Conservation (phyloP, 2,888 invertebrate genomes). For the Ecliptopera silaceata region DNA sequence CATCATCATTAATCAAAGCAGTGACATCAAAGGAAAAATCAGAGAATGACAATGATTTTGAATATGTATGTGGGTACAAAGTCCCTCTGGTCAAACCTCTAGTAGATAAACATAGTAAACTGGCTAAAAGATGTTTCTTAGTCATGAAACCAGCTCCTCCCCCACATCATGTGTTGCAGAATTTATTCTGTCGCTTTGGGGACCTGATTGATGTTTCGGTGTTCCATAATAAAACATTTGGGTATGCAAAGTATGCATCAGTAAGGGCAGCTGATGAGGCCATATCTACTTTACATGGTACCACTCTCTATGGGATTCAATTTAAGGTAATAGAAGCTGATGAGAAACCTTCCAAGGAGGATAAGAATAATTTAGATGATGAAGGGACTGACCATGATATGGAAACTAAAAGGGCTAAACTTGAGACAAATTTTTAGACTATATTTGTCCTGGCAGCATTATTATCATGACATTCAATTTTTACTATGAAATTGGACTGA, state of each 20-base stretch:
- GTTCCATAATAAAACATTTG: conserved; percentile 94
- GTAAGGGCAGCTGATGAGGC: conserved; percentile 90
- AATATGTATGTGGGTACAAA: conserved; percentile 83
- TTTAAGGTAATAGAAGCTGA: conserved; percentile 96
- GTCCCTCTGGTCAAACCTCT: conserved; percentile 89
- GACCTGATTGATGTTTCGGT: conserved; percentile 95
- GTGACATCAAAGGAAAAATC: conserved; percentile 60
- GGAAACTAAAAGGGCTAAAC: conserved; percentile 61
- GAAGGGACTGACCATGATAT: conserved; percentile 47
- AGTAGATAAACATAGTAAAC: conserved; percentile 83
- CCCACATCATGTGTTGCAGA: conserved; percentile 88
- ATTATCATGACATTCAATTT: neutral
- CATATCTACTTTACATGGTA: conserved; percentile 88
- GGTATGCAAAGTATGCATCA: conserved; percentile 94
- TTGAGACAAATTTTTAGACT: conserved; percentile 36
- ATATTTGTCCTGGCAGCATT: neutral
- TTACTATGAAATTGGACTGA: neutral
- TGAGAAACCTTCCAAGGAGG: conserved; percentile 77
- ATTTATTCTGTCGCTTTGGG: conserved; percentile 95
- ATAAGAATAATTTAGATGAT: conserved; percentile 42
- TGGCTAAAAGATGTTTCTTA: conserved; percentile 87
- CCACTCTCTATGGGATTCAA: conserved; percentile 90
- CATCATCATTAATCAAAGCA: conserved; percentile 88
- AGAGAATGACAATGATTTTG: conserved; percentile 47
- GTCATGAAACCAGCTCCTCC: conserved; percentile 87